Conservation (phyloP, 2,797 vertebrate genomes). For the Pitangus sulphuratus region DNA sequence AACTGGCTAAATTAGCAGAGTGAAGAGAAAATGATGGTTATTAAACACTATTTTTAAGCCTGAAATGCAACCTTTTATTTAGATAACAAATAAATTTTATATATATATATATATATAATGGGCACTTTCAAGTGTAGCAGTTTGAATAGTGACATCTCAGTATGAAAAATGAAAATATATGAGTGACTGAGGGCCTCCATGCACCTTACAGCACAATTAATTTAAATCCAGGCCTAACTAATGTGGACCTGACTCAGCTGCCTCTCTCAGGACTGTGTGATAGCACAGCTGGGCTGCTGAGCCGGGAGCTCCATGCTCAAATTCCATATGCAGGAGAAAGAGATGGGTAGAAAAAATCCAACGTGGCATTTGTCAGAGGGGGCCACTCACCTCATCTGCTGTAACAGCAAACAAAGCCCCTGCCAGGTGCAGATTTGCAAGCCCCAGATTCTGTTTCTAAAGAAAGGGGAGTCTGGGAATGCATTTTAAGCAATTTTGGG, state of each 20-base stretch:
- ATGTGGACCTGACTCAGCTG: constrained; percentile 16
- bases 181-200: neutral
- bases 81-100: neutral
- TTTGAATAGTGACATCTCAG: neutral
- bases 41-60: neutral
- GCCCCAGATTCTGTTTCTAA: neutral
- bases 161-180: neutral
- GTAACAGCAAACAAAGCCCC: neutral
- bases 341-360: neutral
- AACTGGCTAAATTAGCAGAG: neutral
- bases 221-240: neutral
- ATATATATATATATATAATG: neutral
- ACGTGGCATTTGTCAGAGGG: neutral
- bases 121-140: neutral
- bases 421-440: constrained; percentile 18
- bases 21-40: neutral
- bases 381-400: neutral
- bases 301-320: neutral
- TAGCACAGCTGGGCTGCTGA: neutral
- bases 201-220: neutral
- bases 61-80: constrained; percentile 19
- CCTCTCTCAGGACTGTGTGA: neutral
- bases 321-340: neutral
- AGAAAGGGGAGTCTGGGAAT: neutral
- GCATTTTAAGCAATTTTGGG: neutral